Evolutionary conservation across 2,797 vertebrate species (phyloP).

Genomic region (Lepus townsendii): DNA sequence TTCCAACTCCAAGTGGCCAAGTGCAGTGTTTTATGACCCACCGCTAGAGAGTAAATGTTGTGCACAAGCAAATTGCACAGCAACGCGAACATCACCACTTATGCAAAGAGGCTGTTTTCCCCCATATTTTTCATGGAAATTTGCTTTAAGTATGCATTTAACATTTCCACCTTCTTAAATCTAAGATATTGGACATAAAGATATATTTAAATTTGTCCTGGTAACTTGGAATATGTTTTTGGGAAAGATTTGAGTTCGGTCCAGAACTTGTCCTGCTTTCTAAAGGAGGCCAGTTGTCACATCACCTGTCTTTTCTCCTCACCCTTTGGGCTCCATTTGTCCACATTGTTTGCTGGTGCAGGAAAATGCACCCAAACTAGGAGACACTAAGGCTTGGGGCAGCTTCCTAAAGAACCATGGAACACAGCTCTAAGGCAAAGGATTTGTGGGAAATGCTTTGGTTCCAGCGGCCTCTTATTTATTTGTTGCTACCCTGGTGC

Average conservation of each 20-base stretch:
- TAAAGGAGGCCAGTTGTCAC: neutral
- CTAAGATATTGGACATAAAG: neutral
- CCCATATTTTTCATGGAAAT: neutral
- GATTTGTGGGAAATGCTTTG: neutral
- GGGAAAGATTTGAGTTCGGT: neutral
- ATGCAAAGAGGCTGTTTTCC: neutral
- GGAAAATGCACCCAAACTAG: neutral
- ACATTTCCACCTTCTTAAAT: neutral
- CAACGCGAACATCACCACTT: constrained; percentile 6
- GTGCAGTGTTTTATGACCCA: neutral
- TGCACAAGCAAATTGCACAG: neutral
- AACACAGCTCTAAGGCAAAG: neutral
- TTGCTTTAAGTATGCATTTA: constrained; percentile 2
- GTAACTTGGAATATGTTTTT: neutral
- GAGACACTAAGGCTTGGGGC: neutral
- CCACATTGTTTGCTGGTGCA: neutral
- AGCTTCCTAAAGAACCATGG: neutral
- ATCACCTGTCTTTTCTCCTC: neutral
- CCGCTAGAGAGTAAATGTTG: neutral
- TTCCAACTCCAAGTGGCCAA: neutral
- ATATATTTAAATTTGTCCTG: neutral
- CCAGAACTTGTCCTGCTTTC: neutral
- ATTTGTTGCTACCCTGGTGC: neutral
- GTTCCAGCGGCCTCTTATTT: neutral
- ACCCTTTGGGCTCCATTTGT: neutral